Percentiles rank a stretch among this genome's conserved stretches.
Conservation (phyloP, 2,888 invertebrate species). For the Drosophila mayaguana region DNA sequence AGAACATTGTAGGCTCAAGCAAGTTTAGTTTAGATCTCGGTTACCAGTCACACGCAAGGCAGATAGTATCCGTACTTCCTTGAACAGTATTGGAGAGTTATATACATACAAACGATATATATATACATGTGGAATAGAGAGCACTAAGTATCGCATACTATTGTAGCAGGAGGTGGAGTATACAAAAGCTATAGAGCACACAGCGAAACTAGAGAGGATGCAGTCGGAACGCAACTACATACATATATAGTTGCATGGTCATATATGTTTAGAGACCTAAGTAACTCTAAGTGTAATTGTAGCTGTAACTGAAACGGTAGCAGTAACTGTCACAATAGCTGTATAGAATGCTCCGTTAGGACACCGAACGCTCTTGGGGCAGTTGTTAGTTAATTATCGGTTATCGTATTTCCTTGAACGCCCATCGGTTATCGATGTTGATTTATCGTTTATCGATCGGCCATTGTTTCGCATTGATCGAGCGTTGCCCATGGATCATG, state of each 20-base stretch:
- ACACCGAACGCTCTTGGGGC: conserved; percentile 29
- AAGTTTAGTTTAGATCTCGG: conserved; percentile 11
- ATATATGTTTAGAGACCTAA: neutral
- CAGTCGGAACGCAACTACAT: neutral
- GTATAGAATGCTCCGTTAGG: conserved; percentile 35
- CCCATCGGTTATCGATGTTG: neutral
- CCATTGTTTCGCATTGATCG: neutral
- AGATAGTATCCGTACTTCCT: conserved; percentile 50
- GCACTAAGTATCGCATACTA: conserved; percentile 32
- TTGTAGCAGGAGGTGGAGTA: conserved; percentile 3
- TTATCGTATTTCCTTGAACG: conserved; percentile 7
- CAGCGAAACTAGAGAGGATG: neutral
- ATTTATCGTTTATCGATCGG: neutral
- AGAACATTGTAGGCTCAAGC: conserved; percentile 46
- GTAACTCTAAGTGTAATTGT: neutral
- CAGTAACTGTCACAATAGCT: conserved; percentile 1
- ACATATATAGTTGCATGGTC: neutral
- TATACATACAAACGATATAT: neutral
- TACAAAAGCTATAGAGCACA: neutral
- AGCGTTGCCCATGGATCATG: conserved; percentile 21
- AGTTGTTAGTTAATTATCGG: conserved; percentile 39
- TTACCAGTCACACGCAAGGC: conserved; percentile 36
- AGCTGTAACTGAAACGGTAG: neutral
- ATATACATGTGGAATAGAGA: conserved; percentile 33
- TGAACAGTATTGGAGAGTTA: conserved; percentile 54